These are phyloP conservation scores for Catagonus wagneri DNA, from an alignment of 2,113 vertebrate genomes.

Conservation along the genomic window DNA sequence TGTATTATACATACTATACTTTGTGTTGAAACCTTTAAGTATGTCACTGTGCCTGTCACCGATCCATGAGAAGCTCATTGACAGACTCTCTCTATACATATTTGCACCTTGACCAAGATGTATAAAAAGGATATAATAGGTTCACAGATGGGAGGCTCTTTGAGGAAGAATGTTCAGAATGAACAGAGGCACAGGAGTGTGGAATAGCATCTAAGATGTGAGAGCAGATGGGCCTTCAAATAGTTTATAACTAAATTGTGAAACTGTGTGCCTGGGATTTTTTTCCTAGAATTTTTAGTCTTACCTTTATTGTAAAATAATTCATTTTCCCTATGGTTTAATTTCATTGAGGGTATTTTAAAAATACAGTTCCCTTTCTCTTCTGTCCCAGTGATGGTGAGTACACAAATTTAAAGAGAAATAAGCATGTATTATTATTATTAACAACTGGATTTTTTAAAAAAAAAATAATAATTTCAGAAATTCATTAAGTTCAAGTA, in stretches of 20 bases:
- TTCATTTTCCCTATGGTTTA: not conserved
- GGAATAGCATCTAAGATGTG: not conserved
- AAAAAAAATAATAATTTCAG: not conserved
- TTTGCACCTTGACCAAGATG: not conserved
- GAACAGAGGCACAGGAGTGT: not conserved
- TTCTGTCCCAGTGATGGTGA: not conserved
- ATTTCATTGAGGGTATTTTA: not conserved
- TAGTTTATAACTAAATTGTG: not conserved
- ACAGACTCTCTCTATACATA: not conserved
- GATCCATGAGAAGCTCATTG: not conserved
- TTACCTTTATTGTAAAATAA: not conserved
- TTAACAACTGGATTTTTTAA: not conserved
- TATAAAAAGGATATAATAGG: not conserved
- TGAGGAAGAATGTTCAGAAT: not conserved
- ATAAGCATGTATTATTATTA: not conserved
- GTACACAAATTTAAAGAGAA: not conserved
- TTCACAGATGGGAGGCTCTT: not conserved
- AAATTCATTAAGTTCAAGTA: not conserved
- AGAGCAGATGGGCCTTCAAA: not conserved
- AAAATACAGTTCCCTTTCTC: not conserved
- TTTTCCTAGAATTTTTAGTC: slow-evolving; percentile 9
- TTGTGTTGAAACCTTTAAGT: not conserved
- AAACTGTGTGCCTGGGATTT: not conserved
- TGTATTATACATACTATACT: not conserved
- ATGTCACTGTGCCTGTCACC: not conserved